Percentiles rank a stretch among this genome's conserved stretches.
phyloP scores from a whole-genome alignment of 2,797 vertebrate genomes.

The Danio aesculapii region DNA sequence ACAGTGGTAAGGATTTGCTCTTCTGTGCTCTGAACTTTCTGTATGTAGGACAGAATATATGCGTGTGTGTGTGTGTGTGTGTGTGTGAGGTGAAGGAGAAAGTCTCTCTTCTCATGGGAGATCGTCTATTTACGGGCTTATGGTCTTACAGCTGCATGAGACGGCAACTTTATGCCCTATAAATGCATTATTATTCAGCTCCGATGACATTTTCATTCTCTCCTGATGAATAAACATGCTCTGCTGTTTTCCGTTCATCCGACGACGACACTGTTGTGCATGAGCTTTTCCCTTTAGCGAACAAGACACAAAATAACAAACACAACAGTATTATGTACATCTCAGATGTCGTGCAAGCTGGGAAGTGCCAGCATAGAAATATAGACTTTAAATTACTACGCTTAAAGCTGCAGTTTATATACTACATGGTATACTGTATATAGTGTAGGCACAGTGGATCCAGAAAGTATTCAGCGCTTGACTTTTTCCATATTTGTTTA shows the following conservation, averaged over 20 bases:
- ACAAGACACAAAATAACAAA: not conserved
- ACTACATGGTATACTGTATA: no score
- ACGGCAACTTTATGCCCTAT: conserved; percentile 67
- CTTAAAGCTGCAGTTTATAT: no score
- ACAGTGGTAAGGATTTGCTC: no score
- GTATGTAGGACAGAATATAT: no score
- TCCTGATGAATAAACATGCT: not conserved
- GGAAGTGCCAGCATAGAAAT: not conserved
- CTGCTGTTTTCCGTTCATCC: not conserved
- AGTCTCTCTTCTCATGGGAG: conserved; percentile 76
- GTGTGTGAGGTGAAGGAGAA: not conserved
- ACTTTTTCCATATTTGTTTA: no score
- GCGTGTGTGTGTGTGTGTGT: no score
- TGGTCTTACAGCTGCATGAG: conserved; percentile 68
- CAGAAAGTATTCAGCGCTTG: no score
- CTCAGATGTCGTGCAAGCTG: not conserved
- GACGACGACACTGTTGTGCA: not conserved
- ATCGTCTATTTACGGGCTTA: conserved; percentile 77
- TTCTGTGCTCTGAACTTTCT: no score
- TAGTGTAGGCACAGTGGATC: no score
- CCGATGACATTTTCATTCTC: not conserved
- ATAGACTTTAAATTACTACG: not conserved
- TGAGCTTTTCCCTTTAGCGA: not conserved
- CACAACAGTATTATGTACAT: not conserved
- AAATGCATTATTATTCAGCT: conserved; percentile 60